Evolutionary conservation across 2,888 invertebrate species (phyloP).

Genomic region (Cosmorhoe ocellata): DNA sequence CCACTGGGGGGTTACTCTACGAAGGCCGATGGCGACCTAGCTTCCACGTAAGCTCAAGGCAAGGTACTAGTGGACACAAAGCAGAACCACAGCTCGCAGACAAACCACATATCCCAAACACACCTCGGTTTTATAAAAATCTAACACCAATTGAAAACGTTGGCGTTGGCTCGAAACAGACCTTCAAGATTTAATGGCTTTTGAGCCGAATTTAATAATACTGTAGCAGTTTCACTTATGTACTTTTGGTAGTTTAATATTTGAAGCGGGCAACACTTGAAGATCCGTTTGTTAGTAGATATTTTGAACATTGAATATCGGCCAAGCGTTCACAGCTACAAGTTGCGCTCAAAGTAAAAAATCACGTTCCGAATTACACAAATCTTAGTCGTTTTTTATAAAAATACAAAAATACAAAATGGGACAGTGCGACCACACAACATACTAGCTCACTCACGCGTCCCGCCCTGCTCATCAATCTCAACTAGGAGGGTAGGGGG

Average conservation of each 20-base stretch:
- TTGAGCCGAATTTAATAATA: conserved; percentile 7
- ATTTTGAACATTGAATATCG: conserved; percentile 36
- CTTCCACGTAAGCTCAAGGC: conserved; percentile 40
- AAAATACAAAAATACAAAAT: conserved; percentile 83
- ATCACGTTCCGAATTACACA: conserved; percentile 75
- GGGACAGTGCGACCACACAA: conserved; percentile 76
- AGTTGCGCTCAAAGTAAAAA: conserved; percentile 75
- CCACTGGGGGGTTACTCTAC: conserved; percentile 5
- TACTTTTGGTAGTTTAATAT: conserved; percentile 10
- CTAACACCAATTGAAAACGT: conserved; percentile 65
- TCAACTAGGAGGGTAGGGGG: conserved; percentile 68
- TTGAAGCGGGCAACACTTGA: conserved; percentile 38
- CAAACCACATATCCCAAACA: conserved; percentile 78
- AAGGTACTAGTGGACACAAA: conserved; percentile 45
- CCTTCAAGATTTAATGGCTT: conserved; percentile 41
- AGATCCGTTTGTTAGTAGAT: conserved; percentile 40
- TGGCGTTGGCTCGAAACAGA: conserved; percentile 50
- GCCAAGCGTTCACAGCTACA: conserved; percentile 55
- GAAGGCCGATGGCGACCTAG: conserved; percentile 20
- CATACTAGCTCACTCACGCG: conserved; percentile 62
- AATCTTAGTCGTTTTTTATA: conserved; percentile 78
- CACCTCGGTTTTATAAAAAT: conserved; percentile 64
- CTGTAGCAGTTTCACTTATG: conserved; percentile 4
- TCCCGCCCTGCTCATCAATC: conserved; percentile 57
- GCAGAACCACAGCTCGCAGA: conserved; percentile 55